Evolutionary conservation across 2,797 vertebrate species (phyloP).

Genomic region (Neopelma chrysocephalum): DNA sequence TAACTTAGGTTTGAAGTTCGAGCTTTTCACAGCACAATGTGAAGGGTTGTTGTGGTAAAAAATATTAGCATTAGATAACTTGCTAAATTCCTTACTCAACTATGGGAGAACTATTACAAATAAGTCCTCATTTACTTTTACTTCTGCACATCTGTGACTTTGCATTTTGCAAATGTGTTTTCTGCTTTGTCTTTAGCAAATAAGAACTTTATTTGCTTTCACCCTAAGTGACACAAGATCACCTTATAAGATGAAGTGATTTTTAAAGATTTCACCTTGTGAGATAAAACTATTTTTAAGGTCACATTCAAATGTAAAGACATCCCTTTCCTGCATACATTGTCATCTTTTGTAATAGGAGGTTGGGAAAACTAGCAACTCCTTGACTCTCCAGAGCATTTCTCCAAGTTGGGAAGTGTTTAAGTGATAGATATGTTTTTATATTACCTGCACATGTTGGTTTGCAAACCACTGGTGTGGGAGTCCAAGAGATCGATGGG

Average conservation of each 20-base stretch:
- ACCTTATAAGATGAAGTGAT: not conserved
- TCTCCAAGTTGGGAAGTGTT: not conserved
- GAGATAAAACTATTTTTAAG: not conserved
- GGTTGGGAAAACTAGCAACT: not conserved
- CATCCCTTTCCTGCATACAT: not conserved
- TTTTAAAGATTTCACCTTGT: not conserved
- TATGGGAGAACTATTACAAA: not conserved
- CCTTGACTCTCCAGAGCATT: not conserved
- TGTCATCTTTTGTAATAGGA: not conserved
- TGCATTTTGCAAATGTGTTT: not conserved
- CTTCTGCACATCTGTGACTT: not conserved
- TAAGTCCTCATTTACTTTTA: not conserved
- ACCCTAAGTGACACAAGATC: not conserved
- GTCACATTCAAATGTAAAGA: not conserved
- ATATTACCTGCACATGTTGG: not conserved
- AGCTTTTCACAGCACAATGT: not conserved
- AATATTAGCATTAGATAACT: not conserved
- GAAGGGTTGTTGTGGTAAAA: not conserved
- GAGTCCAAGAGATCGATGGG: not conserved
- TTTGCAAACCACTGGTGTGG: not conserved
- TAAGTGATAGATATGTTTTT: not conserved
- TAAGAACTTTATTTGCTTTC: not conserved
- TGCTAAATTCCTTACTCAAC: not conserved
- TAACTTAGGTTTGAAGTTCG: not conserved
- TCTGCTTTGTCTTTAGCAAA: not conserved